phyloP scores from a whole-genome alignment of 1,140 invertebrate genomes.

The Orius insidiosus region DNA sequence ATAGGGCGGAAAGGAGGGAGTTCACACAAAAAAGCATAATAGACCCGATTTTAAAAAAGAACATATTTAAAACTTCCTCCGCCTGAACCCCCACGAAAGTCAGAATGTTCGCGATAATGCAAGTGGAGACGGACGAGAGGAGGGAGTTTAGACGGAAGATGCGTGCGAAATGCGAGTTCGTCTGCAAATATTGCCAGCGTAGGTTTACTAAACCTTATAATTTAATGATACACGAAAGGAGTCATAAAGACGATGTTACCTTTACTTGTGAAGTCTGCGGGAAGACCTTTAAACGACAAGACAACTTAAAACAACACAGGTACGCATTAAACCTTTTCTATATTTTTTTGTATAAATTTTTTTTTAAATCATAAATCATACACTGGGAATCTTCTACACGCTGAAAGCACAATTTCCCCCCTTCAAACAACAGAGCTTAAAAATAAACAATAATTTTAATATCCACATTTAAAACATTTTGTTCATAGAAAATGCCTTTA shows the following conservation, averaged over 20 bases:
- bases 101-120: slow-evolving; percentile 71
- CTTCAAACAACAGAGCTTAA: no score
- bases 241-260: slow-evolving; percentile 94
- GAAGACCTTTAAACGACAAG: slow-evolving; percentile 94
- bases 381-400: no score
- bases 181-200: slow-evolving; percentile 97
- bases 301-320: slow-evolving; percentile 91
- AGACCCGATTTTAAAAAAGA: neutral
- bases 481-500: no score
- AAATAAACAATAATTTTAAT: no score
- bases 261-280: slow-evolving; percentile 98
- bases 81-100: slow-evolving; percentile 11
- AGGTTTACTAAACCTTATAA: slow-evolving; percentile 99
- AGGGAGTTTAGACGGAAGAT: slow-evolving; percentile 83
- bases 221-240: slow-evolving; percentile 96
- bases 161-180: slow-evolving; percentile 90
- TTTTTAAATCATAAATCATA: no score
- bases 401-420: no score
- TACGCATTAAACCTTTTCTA: slow-evolving; percentile 24
- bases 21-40: neutral
- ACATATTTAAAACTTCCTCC: slow-evolving; percentile 1
- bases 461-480: no score
- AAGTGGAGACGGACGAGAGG: slow-evolving; percentile 78
- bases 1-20: neutral
- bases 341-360: neutral